Evolutionary conservation across 2,888 invertebrate species (phyloP).

Genomic region (Meganola albula): DNA sequence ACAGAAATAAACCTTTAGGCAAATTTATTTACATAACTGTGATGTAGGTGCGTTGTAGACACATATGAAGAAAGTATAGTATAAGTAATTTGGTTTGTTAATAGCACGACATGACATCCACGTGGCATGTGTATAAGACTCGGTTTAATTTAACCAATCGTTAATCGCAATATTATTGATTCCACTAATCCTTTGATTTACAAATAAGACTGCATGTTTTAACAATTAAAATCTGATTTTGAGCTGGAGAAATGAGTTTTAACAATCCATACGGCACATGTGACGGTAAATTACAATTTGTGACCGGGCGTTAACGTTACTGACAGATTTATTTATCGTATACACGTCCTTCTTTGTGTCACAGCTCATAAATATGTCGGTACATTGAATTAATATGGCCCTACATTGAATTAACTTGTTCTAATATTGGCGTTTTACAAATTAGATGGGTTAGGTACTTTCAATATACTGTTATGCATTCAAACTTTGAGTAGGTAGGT

Average conservation of each 20-base stretch:
- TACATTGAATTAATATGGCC: conserved; percentile 61
- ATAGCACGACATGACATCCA: conserved; percentile 8
- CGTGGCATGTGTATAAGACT: conserved; percentile 22
- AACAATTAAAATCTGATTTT: conserved; percentile 2
- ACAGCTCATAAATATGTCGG: conserved; percentile 70
- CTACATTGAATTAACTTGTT: conserved; percentile 52
- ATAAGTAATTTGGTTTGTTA: too few relatives aligned
- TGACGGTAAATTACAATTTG: conserved; percentile 68
- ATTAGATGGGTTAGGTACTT: conserved; percentile 37
- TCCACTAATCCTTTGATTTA: too few relatives aligned
- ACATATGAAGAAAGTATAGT: too few relatives aligned
- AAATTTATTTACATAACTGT: too few relatives aligned
- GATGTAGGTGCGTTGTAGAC: too few relatives aligned
- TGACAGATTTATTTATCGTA: conserved; percentile 69
- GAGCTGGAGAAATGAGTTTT: conserved; percentile 21
- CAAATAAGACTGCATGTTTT: too few relatives aligned
- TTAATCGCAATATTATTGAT: too few relatives aligned
- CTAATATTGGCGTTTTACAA: conserved; percentile 40
- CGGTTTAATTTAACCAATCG: too few relatives aligned
- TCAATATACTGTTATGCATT: too few relatives aligned
- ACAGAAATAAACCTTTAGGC: too few relatives aligned
- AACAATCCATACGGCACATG: conserved; percentile 47
- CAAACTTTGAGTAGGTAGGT: too few relatives aligned
- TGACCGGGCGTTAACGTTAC: conserved; percentile 58
- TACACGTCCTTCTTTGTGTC: conserved; percentile 67